Conservation (phyloP, 2,113 vertebrate genomes). For the Sphyrna mokarran region DNA sequence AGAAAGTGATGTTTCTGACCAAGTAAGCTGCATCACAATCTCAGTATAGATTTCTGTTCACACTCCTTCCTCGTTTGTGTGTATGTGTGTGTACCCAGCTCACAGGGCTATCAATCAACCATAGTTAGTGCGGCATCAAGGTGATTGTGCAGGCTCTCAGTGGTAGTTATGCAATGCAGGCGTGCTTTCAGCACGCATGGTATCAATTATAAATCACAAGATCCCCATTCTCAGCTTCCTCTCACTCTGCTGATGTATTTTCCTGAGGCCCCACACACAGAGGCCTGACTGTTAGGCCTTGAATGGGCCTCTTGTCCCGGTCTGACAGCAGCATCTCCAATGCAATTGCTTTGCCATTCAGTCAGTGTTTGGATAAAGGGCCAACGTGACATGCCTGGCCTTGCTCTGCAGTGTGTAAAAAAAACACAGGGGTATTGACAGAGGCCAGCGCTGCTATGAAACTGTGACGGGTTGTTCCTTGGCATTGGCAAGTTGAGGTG, state of each 20-base stretch:
- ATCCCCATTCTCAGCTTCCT: constrained; percentile 46
- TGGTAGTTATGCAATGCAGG: not conserved
- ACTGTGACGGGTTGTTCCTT: not conserved
- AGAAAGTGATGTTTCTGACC: not conserved
- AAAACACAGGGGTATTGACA: not conserved
- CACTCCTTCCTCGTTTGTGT: not conserved
- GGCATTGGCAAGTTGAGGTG: not conserved
- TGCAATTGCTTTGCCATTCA: constrained; percentile 50
- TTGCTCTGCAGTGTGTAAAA: not conserved
- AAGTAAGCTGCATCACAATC: not conserved
- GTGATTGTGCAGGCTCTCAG: not conserved
- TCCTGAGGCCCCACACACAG: constrained; percentile 51
- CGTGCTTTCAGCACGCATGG: constrained; percentile 47
- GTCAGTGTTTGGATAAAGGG: constrained; percentile 29
- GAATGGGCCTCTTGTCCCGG: constrained; percentile 56
- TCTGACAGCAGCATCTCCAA: constrained; percentile 48
- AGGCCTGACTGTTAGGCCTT: constrained; percentile 57
- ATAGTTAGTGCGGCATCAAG: not conserved
- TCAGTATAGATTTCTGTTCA: not conserved
- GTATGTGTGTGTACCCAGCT: not conserved
- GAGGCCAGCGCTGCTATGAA: not conserved
- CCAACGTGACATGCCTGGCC: not conserved
- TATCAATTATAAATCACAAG: constrained; percentile 61
- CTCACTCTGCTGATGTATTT: constrained; percentile 43
- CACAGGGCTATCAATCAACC: constrained; percentile 7